Evolutionary conservation across 2,113 vertebrate genomes (phyloP), one percentile per base, ranked within the genome.

Genomic region (Ceyx melanurus): DNA sequence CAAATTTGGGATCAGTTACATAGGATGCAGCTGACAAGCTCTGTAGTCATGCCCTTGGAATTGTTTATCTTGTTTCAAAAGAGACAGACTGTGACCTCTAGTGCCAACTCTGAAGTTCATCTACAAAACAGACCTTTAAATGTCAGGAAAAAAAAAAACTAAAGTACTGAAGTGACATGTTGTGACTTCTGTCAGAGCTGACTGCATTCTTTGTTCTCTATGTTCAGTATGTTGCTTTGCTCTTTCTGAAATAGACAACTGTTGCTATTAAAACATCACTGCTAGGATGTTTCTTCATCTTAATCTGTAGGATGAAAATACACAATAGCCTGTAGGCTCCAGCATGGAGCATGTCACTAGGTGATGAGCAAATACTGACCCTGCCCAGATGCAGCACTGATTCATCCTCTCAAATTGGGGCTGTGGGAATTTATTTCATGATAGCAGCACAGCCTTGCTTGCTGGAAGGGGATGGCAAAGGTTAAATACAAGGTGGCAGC

Each of bases 331-430:
- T 60, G 31, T 81, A 10, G 64, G 33, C 9, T 35, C 28, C 65
- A 33, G 0, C 40, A 68, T 43, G 72, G 53, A 72, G 18, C 13
- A 0, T 5, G 8, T 74, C 40, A 31, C 6, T 26, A 19, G 56
- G 43, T 0, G 0, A 6, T 75, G 65, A 20, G 45, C 81, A 46
- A 62, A 62, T 22, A 13, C 23, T 82, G 82, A 25, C 54, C 9
- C 66, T 22, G 18, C 25, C 6, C 25, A 0, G 15, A 21, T 3
- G 5, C 74, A 31, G 21, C 0, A 0, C 75, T 66, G 31, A 65
- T 82, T 57, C 67, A 73, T 68, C 12, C 28, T n/a, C 6, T 5
- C 50, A 1, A 2, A 4, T 54, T 16, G 22, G 9, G 25, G 15
- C 45, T 68, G 8, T 40, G 45, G 37, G 64, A 37, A 23, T 89